Conservation (phyloP, 2,888 invertebrate genomes). For the Anaspis maculata region DNA sequence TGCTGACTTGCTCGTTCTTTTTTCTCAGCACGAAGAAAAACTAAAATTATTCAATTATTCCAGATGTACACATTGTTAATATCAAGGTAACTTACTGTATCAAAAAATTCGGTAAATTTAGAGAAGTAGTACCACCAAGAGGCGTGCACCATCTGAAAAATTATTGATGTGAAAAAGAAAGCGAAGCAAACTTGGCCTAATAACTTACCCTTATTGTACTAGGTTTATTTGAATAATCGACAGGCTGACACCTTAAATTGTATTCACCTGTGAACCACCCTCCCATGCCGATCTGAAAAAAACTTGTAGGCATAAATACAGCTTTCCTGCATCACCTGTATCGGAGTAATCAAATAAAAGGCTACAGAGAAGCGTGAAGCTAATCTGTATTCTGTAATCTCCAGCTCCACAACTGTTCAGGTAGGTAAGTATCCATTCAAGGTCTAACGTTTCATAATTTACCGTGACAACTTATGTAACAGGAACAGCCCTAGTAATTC, state of each 20-base stretch:
- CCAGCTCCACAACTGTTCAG: no score
- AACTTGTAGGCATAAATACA: no score
- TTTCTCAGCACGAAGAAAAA: conserved; percentile 92
- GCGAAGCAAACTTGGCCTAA: not conserved
- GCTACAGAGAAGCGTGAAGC: no score
- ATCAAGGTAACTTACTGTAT: conserved; percentile 92
- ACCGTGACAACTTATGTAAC: no score
- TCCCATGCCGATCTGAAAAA: conserved; percentile 77
- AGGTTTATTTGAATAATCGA: conserved; percentile 88
- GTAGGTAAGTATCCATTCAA: no score
- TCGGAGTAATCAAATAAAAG: no score
- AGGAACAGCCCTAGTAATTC: no score
- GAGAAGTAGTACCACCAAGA: conserved; percentile 97
- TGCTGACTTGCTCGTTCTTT: conserved; percentile 88
- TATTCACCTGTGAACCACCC: conserved; percentile 95
- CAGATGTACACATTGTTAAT: not conserved
- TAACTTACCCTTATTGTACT: conserved; percentile 83
- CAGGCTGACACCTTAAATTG: conserved; percentile 92
- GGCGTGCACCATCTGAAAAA: conserved; percentile 79
- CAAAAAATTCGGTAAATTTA: conserved; percentile 92
- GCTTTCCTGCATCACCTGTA: no score
- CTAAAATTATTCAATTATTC: conserved; percentile 42
- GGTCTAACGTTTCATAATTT: no score
- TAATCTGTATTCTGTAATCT: no score
- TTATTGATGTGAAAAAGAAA: no score